Base-by-base conservation (phyloP, 2,888 invertebrate species). In the Cepaea hortensis region DNA sequence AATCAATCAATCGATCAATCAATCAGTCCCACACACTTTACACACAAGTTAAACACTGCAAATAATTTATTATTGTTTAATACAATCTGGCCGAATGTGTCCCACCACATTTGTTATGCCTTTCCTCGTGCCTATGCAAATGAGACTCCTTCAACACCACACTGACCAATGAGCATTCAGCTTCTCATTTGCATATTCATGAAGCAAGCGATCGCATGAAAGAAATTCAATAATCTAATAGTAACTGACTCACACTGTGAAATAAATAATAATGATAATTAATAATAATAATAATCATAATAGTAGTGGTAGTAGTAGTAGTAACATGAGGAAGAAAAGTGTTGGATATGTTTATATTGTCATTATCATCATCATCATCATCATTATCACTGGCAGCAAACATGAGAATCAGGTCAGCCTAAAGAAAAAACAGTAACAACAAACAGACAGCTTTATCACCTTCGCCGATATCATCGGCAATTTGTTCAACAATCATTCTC, bases 191-290 rank as follows among this genome's bases (percentile, higher is more conserved):
- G 77, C 86, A 86, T 76, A 82, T 68, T 46, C 62, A 82, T 70
- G 75, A 81, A 50, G 75, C 75, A 75, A 62, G 84, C 68, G 81
- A 72, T 84, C 73, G 84, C 75, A 87, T 84, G 81, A 85, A 87
- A 55, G 81, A 87, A 75, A 76, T 85, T 84, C 76, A 75, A 81
- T 84, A 84, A 81, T 85, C 87, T 87, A 85, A 87, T 84, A 87
- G 81, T 86, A 82, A 85, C 72, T 72, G 72, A 84, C 87, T 84
- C 84, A 80, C 84, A 84, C 72, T 87, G 84, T 50, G 50, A 87
- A 79, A 85, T 76, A 81, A 87, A 83, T 83, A 72, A 82, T 79
- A 87, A 80, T 80, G 81, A 87, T 84, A 50, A 84, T 80, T 68
- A 20, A 68, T 68, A 68, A 68, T 20, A 68, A 68, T 20, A 68